A percentile compares a stretch with the other conserved stretches of the same genome.
phyloP scores from a whole-genome alignment of 2,888 invertebrate genomes.

The Apamea sordens region DNA sequence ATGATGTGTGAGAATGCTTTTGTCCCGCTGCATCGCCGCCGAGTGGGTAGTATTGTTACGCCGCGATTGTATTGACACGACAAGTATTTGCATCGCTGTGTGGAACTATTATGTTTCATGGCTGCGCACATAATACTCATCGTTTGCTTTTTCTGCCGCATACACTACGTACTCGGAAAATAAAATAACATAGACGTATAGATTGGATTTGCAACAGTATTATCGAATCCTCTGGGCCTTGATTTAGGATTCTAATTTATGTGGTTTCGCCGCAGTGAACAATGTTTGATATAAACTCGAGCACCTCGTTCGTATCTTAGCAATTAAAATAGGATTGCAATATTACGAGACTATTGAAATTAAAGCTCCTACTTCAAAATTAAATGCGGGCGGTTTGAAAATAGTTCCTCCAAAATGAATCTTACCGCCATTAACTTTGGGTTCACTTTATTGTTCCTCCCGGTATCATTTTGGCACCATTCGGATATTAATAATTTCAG shows the following conservation, averaged over 20 bases:
- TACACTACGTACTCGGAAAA: not conserved
- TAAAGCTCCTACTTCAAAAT: conserved; percentile 63
- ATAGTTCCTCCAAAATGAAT: conserved; percentile 45
- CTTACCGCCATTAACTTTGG: conserved; percentile 39
- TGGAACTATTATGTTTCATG: conserved; percentile 14
- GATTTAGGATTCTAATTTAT: conserved; percentile 32
- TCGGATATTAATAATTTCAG: conserved; percentile 64
- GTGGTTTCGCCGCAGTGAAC: conserved; percentile 23
- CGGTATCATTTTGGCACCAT: conserved; percentile 38
- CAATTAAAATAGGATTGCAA: conserved; percentile 71
- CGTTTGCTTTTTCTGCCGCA: not conserved
- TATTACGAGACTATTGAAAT: conserved; percentile 68
- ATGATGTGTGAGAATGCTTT: conserved; percentile 56
- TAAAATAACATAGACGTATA: not conserved
- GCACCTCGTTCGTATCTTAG: conserved; percentile 50
- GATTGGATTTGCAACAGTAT: not conserved
- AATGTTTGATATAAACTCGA: conserved; percentile 48
- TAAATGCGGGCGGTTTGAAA: conserved; percentile 60
- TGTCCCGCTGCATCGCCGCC: conserved; percentile 31
- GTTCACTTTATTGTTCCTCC: conserved; percentile 41
- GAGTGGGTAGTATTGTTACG: conserved; percentile 35
- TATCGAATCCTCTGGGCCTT: not conserved
- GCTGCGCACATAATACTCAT: conserved; percentile 9
- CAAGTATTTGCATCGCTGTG: conserved; percentile 51
- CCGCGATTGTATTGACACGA: conserved; percentile 46